Conservation (phyloP, 2,888 invertebrate species). For the Acrobasis repandana region DNA sequence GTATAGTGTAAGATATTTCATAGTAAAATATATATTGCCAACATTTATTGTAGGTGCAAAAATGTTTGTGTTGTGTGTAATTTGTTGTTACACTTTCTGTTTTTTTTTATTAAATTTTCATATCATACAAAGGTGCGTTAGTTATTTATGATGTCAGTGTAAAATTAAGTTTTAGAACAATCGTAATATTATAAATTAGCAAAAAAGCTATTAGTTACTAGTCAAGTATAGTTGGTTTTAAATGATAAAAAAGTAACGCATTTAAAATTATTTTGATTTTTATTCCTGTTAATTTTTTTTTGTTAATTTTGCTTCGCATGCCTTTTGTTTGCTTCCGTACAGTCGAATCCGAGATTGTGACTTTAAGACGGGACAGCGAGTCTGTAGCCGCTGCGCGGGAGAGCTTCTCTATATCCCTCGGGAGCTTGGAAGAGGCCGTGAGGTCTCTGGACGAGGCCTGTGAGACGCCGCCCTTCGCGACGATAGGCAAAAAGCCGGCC, state of each 20-base stretch:
- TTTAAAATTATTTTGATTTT: conserved; percentile 40
- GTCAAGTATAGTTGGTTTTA: too few species aligned
- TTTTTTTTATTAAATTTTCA: too few species aligned
- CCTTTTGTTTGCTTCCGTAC: conserved; percentile 29
- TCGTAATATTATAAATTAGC: too few species aligned
- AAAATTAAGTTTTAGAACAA: too few species aligned
- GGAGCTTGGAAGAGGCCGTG: conserved; percentile 75
- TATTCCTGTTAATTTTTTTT: conserved; percentile 48
- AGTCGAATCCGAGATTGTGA: conserved; percentile 80
- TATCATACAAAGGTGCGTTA: too few species aligned
- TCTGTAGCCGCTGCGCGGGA: conserved; percentile 70
- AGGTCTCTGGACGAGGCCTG: conserved; percentile 69
- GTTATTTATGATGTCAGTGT: too few species aligned
- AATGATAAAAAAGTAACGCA: not conserved
- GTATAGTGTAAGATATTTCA: too few species aligned
- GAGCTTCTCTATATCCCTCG: conserved; percentile 75
- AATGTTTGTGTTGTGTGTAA: too few species aligned
- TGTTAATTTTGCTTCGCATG: conserved; percentile 58
- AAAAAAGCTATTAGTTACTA: too few species aligned
- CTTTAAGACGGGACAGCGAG: conserved; percentile 78
- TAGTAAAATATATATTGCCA: too few species aligned
- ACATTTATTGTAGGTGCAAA: too few species aligned
- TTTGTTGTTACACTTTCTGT: too few species aligned
- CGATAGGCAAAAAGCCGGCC: conserved; percentile 76
- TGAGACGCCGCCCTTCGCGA: conserved; percentile 70